Percentiles rank a stretch among this genome's conserved stretches.
Evolutionary conservation across 2,797 vertebrate species (phyloP).

Genomic region (Anisognathus igniventris): DNA sequence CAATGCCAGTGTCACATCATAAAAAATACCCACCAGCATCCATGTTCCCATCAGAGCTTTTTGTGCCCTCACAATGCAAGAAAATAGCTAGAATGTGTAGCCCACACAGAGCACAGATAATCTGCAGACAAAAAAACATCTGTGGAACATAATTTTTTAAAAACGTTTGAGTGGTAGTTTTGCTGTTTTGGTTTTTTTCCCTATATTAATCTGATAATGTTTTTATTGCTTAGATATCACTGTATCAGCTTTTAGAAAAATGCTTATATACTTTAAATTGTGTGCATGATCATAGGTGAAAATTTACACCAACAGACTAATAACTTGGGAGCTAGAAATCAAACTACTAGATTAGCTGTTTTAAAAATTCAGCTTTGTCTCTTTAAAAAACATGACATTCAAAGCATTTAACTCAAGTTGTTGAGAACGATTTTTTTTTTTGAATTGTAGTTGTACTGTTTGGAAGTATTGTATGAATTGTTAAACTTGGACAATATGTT

Average conservation of each 20-base stretch:
- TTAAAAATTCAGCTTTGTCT: background rate
- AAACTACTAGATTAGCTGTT: background rate
- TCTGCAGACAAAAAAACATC: background rate
- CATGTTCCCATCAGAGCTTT: background rate
- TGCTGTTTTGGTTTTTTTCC: fast-evolving
- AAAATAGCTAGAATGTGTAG: background rate
- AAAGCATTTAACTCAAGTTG: background rate
- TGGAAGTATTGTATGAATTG: background rate
- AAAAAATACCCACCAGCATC: background rate
- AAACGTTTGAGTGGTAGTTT: background rate
- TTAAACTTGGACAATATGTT: background rate
- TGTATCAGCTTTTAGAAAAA: background rate
- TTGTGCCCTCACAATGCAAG: background rate
- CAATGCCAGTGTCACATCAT: background rate
- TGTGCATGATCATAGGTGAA: background rate
- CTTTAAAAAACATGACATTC: background rate
- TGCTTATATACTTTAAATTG: background rate
- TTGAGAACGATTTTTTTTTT: background rate
- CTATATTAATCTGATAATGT: background rate
- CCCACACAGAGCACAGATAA: background rate
- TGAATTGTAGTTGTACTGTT: background rate
- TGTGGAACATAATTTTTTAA: background rate
- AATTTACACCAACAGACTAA: background rate
- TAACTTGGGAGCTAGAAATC: background rate
- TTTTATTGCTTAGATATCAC: background rate